Base-by-base conservation (phyloP, 2,888 invertebrate genomes). In the Hirtodrosophila alboralis region DNA sequence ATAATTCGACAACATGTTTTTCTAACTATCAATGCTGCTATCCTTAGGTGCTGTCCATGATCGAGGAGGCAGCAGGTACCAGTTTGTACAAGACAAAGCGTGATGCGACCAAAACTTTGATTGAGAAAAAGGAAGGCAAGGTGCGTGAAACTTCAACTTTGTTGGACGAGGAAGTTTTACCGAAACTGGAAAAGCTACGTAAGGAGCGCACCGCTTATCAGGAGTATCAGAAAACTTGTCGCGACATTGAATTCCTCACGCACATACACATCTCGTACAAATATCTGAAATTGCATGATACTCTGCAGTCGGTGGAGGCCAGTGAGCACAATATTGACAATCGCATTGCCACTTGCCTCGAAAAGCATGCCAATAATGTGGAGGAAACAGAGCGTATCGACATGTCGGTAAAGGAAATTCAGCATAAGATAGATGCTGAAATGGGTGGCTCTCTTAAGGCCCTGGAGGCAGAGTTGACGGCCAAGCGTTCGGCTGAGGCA, bases 11-110 rank as follows among this genome's bases (percentile, higher is more conserved):
- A 7, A 37, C 0, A 8, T 5, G 0, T 1, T 1, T 36, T 3
- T 41, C 3, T 21, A 26, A 21, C 1, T 4, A 10, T 31, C 4
- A 5, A 0, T 10, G 4, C 9, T 54, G 47, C 59, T 59, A 4
- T n/a, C n/a, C n/a, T n/a, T 80, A 96, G 95, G 96, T 98, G 84
- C 91, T 98, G 48, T 95, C 96, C 0, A 98, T 99, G 98, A 95
- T 99, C 52, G 99, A 99, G 91, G 99, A 99, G 92, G 98, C 99
- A 5, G 98, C 98, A 0, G 99, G 99, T 1, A 99, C 99, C 0
- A 94, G 96, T 81, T 95, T 98, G 94, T 99, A 99, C 89, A 98
- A 99, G 90, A 93, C 94, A 0, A 99, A 99, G 90, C 96, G 96
- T 74, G 95, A 96, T 84, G 93, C 93, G 3, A 95, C 98, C 0